Conservation (phyloP, 2,888 invertebrate genomes). For the Sinodicranocentrus sp. region DNA sequence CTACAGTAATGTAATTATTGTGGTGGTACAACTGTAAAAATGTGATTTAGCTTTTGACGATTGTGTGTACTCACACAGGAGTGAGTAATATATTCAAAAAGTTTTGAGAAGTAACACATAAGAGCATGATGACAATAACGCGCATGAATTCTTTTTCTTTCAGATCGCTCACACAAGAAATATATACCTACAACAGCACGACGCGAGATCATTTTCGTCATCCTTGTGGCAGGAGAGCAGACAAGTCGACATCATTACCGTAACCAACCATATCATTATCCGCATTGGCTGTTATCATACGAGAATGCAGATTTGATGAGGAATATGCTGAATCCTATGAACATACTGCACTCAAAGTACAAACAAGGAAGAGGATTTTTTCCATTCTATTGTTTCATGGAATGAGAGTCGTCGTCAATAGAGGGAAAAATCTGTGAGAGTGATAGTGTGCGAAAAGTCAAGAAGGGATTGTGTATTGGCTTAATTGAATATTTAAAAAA, state of each 20-base stretch:
- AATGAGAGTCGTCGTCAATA: not conserved
- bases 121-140: too few relatives aligned
- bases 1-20: too few relatives aligned
- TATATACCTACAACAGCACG: not conserved
- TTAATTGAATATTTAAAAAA: not conserved
- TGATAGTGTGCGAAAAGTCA: not conserved
- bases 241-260: slow-evolving; percentile 19
- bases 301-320: slow-evolving; percentile 5
- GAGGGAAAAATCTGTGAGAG: not conserved
- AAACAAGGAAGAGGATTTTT: slow-evolving; percentile 12
- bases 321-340: too few relatives aligned
- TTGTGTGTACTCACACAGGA: too few relatives aligned
- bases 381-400: slow-evolving; percentile 19
- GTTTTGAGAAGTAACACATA: too few relatives aligned
- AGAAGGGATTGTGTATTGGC: not conserved
- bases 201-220: not conserved
- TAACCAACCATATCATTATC: slow-evolving; percentile 34
- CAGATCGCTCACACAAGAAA: too few relatives aligned
- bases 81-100: too few relatives aligned
- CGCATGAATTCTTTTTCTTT: too few relatives aligned
- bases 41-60: too few relatives aligned
- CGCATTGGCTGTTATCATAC: slow-evolving; percentile 13
- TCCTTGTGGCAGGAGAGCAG: not conserved
- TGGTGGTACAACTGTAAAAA: too few relatives aligned
- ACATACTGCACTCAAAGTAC: not conserved